Base-by-base conservation (phyloP, 2,113 vertebrate species). In the Chitala chitala region DNA sequence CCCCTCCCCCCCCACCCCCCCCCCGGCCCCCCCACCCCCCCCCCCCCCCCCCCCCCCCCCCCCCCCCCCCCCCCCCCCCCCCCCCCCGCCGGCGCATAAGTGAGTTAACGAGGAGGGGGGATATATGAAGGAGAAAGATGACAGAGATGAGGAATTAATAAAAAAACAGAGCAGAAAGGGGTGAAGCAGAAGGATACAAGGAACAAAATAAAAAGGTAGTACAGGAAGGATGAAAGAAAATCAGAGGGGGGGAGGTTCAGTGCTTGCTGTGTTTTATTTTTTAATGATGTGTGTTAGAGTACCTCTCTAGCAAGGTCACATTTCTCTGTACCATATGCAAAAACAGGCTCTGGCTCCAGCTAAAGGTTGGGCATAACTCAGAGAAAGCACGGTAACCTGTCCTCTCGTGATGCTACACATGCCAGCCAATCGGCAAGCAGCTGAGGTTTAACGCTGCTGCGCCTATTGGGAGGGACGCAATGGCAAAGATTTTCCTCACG, bases 131-230 rank as follows among this genome's bases (percentile, higher is more conserved):
- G 22, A 64, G 56, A 64, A 44, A 51, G 72, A 44, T 38, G 38
- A 58, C 33, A 72, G 54, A 40, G 38, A 24, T 50, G 51, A 36
- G 51, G 50, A 51, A 36, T 22, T 15, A 12, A 40, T 13, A n/a
- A n/a, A 31, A 44, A 22, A n/a, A 55, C n/a, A 33, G 17, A 31
- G 61, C 26, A 33, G 55, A 61, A 15, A 61, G 8, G 40, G 56
- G 48, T 5, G 17, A 44, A 69, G 44, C 31, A 26, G 36, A 46
- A 78, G 61, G 73, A 69, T 78, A 78, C 71, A 74, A 53, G 76
- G 85, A 84, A 15, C 76, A 78, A 82, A 75, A 75, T 76, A 81
- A 85, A 58, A 54, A 26, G 64, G 33, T 68, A 76, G 66, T 48
- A 64, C 38, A 68, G 51, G 17, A 4, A 17, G 54, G 53, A 17